Evolutionary conservation across 2,888 invertebrate genomes (phyloP).

Genomic region (Brenthis daphne): DNA sequence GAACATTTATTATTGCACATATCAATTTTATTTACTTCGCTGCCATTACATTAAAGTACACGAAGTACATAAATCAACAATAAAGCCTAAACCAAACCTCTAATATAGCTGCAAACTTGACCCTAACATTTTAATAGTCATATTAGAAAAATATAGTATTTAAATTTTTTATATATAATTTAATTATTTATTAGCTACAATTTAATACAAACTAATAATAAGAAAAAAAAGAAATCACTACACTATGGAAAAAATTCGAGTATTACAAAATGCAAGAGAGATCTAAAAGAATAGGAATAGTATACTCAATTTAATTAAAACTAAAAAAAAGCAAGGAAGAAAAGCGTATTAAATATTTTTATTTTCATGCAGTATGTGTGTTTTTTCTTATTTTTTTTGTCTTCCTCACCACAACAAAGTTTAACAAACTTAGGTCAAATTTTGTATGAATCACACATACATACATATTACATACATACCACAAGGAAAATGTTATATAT

Average conservation of each 20-base stretch:
- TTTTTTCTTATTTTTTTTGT: conserved; percentile 10
- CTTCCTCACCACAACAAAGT: neutral
- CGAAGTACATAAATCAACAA: conserved; percentile 1
- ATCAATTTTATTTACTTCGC: neutral
- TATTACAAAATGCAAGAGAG: conserved; percentile 63
- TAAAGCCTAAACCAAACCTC: neutral
- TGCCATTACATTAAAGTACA: conserved; percentile 1
- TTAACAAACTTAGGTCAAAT: neutral
- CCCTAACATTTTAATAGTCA: neutral
- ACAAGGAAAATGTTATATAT: no score
- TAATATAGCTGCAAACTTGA: conserved; percentile 12
- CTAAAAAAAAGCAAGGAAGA: conserved; percentile 9
- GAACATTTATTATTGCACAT: neutral
- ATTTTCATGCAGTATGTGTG: conserved; percentile 17
- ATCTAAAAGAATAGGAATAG: conserved; percentile 48
- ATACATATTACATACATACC: neutral
- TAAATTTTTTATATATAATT: neutral
- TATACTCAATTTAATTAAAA: conserved; percentile 14
- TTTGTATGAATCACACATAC: conserved; percentile 4
- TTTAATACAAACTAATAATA: conserved; percentile 25
- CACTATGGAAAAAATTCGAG: conserved; percentile 49
- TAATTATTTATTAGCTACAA: conserved; percentile 21
- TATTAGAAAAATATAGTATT: conserved; percentile 13
- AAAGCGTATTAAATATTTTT: conserved; percentile 19
- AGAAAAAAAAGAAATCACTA: conserved; percentile 35